These are phyloP conservation scores for Pristionchus entomophagus DNA, from an alignment of 2,888 invertebrate genomes.

Conservation along the genomic window DNA sequence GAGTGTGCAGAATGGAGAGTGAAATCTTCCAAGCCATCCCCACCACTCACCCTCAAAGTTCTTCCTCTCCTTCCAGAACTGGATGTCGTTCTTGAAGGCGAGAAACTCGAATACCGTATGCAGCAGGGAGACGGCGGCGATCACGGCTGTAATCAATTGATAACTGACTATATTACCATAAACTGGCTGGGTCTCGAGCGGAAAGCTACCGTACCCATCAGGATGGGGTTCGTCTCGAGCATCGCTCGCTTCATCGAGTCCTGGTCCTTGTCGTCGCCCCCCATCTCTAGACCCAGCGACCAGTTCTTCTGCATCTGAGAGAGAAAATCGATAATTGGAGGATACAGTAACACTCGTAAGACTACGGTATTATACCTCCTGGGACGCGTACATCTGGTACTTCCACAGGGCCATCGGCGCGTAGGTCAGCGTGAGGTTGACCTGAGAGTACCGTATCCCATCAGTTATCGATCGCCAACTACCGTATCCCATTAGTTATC, in stretches of 20 bases:
- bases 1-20: no score
- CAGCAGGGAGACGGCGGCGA: constrained; percentile 91
- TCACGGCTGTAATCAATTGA: constrained; percentile 80
- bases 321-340: constrained; percentile 45
- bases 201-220: constrained; percentile 84
- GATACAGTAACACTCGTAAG: constrained; percentile 23
- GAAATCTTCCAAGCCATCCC: no score
- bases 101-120: constrained; percentile 98
- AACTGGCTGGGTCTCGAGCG: no score
- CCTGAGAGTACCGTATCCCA: constrained; percentile 29
- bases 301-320: constrained; percentile 72
- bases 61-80: constrained; percentile 98
- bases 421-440: constrained; percentile 78
- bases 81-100: constrained; percentile 99
- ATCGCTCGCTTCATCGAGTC: constrained; percentile 88
- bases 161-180: not conserved
- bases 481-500: not conserved
- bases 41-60: constrained; percentile 85
- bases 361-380: constrained; percentile 79
- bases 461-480: not conserved
- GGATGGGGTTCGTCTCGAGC: constrained; percentile 95
- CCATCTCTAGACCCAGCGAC: constrained; percentile 77
- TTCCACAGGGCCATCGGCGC: constrained; percentile 94
- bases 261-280: constrained; percentile 79
- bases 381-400: constrained; percentile 98